phyloP scores from a whole-genome alignment of 2,797 vertebrate genomes.

The Scarus forsteni region DNA sequence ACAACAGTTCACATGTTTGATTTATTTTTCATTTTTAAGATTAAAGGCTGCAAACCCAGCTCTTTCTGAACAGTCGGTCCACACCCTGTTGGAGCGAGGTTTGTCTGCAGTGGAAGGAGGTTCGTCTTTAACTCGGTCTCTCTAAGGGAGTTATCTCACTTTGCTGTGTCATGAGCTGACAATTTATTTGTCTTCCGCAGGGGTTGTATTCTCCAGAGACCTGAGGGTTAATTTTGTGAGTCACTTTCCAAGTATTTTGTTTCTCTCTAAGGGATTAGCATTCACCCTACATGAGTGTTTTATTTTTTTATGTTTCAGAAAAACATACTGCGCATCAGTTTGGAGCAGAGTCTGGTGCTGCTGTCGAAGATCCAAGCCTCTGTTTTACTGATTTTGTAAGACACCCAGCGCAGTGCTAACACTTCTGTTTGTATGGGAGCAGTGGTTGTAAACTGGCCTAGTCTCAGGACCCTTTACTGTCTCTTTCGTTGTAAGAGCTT shows the following conservation, averaged over 20 bases:
- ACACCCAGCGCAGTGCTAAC: not conserved
- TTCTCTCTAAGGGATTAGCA: too few species aligned
- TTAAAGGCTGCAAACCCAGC: slow-evolving; percentile 80
- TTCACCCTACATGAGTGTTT: too few species aligned
- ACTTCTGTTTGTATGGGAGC: not conserved
- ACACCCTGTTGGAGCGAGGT: slow-evolving; percentile 87
- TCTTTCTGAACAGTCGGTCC: slow-evolving; percentile 79
- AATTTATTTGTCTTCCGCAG: slow-evolving; percentile 69
- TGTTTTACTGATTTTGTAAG: slow-evolving; percentile 85
- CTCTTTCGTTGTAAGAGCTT: too few species aligned
- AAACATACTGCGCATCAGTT: slow-evolving; percentile 55
- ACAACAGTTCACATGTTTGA: slow-evolving; percentile 2
- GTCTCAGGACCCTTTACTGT: too few species aligned
- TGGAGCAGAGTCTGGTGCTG: slow-evolving; percentile 75
- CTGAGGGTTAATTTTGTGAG: slow-evolving; percentile 82
- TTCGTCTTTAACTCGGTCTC: slow-evolving; percentile 56
- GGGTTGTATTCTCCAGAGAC: slow-evolving; percentile 90
- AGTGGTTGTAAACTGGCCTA: not conserved
- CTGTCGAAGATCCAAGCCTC: slow-evolving; percentile 79
- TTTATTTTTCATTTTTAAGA: slow-evolving; percentile 67
- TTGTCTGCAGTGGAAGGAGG: slow-evolving; percentile 82
- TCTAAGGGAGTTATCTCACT: slow-evolving; percentile 31
- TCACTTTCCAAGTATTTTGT: slow-evolving; percentile 18
- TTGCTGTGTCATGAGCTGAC: slow-evolving; percentile 20
- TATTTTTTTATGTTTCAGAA: slow-evolving; percentile 64